Base-by-base conservation (phyloP, 2,888 invertebrate genomes). In the Kuschelorhynchus macadamiae region DNA sequence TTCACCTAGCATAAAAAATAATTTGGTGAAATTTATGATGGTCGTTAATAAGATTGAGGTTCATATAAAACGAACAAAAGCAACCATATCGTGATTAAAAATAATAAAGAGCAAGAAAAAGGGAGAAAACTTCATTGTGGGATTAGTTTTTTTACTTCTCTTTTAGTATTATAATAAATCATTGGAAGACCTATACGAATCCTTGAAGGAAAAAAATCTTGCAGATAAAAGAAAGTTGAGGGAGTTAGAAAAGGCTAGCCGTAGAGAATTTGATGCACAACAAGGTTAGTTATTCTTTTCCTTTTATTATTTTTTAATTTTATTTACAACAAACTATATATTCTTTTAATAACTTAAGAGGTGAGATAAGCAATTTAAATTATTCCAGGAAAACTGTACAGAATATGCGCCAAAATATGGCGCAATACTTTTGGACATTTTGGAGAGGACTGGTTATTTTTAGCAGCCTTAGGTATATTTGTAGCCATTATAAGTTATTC, bases 381-480 rank as follows among this genome's bases (percentile, higher is more conserved):
- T 32, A 20, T 47, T 64, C 32, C 21, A 71, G 71, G 68, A 32
- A 62, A 59, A 47, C n/a, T 66, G 2, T 69, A 71, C 32, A 61
- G 59, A 25, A n/a, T 72, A 1, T 72, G 70, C 44, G 73, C 72
- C 55, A 72, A 68, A 68, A 47, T 73, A 69, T 95, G 95, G 95
- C 87, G 90, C 77, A 90, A 92, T 81, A 92, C 92, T 30, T 92
- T 95, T 80, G 94, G 94, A 39, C 87, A 91, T 74, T 88, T 93
- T 47, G 96, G 95, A 63, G 97, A 97, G 83, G 97, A 97, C 84
- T 97, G 97, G 97, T 91, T 96, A 56, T 96, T 96, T 85, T 87
- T 97, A 76, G 95, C 96, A 0, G 86, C 95, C 16, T 87, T 97
- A 39, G 97, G 97, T 64, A 89, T 96, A 80, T 91, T 95, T 76